Evolutionary conservation across 2,888 invertebrate genomes (phyloP).

Genomic region (Brachypterus glaber): DNA sequence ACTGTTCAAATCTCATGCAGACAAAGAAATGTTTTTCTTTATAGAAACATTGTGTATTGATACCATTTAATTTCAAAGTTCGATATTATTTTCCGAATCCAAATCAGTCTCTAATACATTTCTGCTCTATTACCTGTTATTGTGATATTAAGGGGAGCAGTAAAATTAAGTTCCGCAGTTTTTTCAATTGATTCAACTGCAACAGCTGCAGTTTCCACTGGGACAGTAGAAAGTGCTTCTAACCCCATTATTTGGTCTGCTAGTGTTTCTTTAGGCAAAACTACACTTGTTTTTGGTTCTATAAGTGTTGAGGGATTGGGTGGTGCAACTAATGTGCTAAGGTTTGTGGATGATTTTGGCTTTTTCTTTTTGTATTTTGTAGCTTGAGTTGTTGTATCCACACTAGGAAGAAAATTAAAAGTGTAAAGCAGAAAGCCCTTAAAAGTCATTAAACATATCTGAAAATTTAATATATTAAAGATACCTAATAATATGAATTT

Average conservation of each 20-base stretch:
- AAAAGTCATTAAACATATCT: too few relatives aligned
- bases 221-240: slow-evolving; percentile 15
- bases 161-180: slow-evolving; percentile 7
- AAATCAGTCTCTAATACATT: too few relatives aligned
- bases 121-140: slow-evolving; percentile 29
- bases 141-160: slow-evolving; percentile 13
- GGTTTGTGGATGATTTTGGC: slow-evolving; percentile 31
- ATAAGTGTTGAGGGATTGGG: slow-evolving; percentile 14
- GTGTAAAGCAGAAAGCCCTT: too few relatives aligned
- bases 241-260: slow-evolving; percentile 20
- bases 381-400: slow-evolving; percentile 40
- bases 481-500: too few relatives aligned
- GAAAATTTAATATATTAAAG: too few relatives aligned
- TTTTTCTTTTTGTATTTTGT: slow-evolving; percentile 54
- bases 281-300: slow-evolving; percentile 14
- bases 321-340: slow-evolving; percentile 13
- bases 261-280: slow-evolving; percentile 13
- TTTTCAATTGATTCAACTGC: slow-evolving; percentile 13
- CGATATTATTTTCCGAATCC: too few relatives aligned
- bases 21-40: too few relatives aligned
- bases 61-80: too few relatives aligned
- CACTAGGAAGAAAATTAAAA: slow-evolving; percentile 31
- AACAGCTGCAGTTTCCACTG: slow-evolving; percentile 13
- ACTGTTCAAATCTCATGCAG: too few relatives aligned
- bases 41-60: too few relatives aligned